These are phyloP conservation scores for Pterophyllum scalare DNA, from an alignment of 2,113 vertebrate species.

Conservation along the genomic window DNA sequence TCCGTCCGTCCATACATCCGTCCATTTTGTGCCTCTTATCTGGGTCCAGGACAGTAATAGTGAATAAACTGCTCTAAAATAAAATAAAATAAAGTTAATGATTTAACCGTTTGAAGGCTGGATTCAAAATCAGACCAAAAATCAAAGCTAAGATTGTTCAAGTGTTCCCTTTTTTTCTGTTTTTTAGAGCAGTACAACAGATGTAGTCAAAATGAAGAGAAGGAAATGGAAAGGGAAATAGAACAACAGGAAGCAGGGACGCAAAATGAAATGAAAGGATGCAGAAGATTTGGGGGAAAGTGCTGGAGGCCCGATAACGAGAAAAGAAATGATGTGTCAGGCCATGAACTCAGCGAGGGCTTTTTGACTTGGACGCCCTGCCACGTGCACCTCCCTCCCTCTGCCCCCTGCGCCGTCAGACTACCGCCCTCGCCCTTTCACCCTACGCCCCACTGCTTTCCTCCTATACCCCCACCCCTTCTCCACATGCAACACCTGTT, in stretches of 20 bases:
- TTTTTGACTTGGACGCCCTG: slow-evolving; percentile 11
- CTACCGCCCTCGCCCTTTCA: slow-evolving; percentile 28
- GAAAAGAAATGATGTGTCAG: slow-evolving; percentile 7
- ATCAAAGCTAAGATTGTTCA: neutral
- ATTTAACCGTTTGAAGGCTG: too few relatives aligned
- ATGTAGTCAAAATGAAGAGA: neutral
- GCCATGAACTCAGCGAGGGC: neutral
- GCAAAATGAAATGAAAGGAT: neutral
- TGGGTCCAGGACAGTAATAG: neutral
- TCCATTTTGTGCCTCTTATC: neutral
- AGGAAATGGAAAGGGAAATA: neutral
- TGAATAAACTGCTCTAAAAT: neutral
- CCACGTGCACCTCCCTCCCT: neutral
- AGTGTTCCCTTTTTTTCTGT: neutral
- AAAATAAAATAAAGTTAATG: rapidly evolving
- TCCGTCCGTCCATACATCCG: neutral
- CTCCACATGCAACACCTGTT: slow-evolving; percentile 38
- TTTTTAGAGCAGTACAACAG: neutral
- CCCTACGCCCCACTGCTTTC: slow-evolving; percentile 21
- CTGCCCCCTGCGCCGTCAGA: neutral
- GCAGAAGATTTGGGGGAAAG: neutral
- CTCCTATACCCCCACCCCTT: neutral
- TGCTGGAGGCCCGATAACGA: neutral
- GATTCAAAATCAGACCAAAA: too few relatives aligned
- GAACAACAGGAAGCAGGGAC: neutral